phyloP scores from a whole-genome alignment of 1,140 invertebrate genomes.

The Drosophila sechellia region DNA sequence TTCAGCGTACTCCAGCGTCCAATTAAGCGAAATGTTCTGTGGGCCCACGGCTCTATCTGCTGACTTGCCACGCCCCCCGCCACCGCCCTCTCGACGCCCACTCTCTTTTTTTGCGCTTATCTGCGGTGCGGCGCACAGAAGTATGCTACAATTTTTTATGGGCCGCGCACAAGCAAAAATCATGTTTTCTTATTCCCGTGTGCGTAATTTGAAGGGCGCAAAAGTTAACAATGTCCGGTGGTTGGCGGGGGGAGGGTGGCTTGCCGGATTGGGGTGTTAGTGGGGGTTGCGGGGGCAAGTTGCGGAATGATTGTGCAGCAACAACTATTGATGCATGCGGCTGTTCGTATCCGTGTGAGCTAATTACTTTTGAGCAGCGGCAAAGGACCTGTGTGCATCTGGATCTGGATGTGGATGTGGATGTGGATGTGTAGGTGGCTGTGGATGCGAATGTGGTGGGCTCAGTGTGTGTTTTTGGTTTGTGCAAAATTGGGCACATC shows the following conservation, averaged over 20 bases:
- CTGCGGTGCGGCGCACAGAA: constrained; percentile 66
- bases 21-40: constrained; percentile 82
- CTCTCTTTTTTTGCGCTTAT: constrained; percentile 34
- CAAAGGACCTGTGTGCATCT: constrained; percentile 24
- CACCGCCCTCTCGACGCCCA: neutral
- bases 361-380: constrained; percentile 73
- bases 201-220: constrained; percentile 76
- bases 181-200: constrained; percentile 82
- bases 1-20: constrained; percentile 75
- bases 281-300: neutral
- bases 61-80: neutral
- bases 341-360: constrained; percentile 29
- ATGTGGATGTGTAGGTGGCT: neutral
- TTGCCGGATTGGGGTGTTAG: neutral
- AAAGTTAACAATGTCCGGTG: constrained; percentile 60
- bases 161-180: constrained; percentile 79
- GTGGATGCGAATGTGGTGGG: too few species aligned
- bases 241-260: neutral
- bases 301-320: constrained; percentile 31
- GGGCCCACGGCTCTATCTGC: constrained; percentile 49
- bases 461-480: constrained; percentile 22
- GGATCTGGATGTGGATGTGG: constrained; percentile 15
- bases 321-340: constrained; percentile 70
- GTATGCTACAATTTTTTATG: constrained; percentile 81
- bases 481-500: constrained; percentile 69